Conservation (phyloP, 2,113 vertebrate species). For the Urocitellus parryii region DNA sequence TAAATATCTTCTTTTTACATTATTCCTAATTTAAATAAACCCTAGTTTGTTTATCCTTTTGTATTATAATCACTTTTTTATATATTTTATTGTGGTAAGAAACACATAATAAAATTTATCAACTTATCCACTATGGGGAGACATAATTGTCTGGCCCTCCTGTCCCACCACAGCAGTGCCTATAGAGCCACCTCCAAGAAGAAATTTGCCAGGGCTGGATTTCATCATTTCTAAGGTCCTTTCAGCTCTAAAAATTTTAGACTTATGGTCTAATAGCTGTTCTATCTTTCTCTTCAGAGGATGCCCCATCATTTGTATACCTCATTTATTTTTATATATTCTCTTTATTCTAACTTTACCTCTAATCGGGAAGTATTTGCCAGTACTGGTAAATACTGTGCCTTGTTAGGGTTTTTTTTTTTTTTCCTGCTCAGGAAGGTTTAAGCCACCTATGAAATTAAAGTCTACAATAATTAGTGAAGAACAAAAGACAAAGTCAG, state of each 20-base stretch:
- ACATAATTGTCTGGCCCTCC: too few species aligned
- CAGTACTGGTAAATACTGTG: not conserved
- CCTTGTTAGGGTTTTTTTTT: too few species aligned
- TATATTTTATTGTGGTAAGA: not conserved
- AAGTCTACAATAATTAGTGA: too few species aligned
- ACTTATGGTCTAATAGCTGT: not conserved
- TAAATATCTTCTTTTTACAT: not conserved
- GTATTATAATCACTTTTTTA: not conserved
- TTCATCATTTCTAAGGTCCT: not conserved
- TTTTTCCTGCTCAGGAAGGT: too few species aligned
- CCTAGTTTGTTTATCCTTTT: not conserved
- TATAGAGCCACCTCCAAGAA: not conserved
- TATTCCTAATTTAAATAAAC: not conserved
- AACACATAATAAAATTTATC: not conserved
- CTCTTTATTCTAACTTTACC: not conserved
- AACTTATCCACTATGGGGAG: not conserved
- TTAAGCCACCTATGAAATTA: too few species aligned
- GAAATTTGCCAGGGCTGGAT: not conserved
- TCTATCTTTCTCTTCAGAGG: not conserved
- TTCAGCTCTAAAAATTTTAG: not conserved
- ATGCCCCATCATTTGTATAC: not conserved
- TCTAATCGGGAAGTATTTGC: not conserved
- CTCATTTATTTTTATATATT: not conserved
- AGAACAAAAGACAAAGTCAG: too few species aligned
- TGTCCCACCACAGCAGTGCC: too few species aligned